Conservation (phyloP, 2,797 vertebrate species). For the Melanotaenia parkinsoni region DNA sequence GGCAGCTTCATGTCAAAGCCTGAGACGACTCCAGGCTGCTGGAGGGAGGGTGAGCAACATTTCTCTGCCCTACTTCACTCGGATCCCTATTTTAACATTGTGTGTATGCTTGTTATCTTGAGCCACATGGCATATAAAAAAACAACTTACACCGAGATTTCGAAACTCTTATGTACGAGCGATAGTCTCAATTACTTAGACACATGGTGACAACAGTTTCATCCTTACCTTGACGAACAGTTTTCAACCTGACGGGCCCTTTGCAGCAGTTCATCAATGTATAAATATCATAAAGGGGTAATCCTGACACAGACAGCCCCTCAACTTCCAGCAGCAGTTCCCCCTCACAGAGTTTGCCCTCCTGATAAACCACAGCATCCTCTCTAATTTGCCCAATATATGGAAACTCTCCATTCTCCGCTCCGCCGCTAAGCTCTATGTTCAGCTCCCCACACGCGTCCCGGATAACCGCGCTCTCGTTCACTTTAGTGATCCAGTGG, state of each 20-base stretch:
- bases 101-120: conserved; percentile 15
- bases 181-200: neutral
- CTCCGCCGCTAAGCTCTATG: conserved; percentile 88
- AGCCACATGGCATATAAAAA: conserved; percentile 43
- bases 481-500: conserved; percentile 91
- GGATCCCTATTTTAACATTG: conserved; percentile 31
- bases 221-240: conserved; percentile 90
- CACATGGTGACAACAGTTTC: neutral
- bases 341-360: conserved; percentile 81
- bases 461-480: conserved; percentile 82
- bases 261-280: conserved; percentile 86
- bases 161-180: neutral
- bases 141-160: conserved; percentile 27
- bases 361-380: conserved; percentile 74
- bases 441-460: conserved; percentile 83
- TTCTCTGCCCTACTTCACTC: conserved; percentile 43
- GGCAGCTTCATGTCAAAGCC: conserved; percentile 60
- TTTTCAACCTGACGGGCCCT: conserved; percentile 86
- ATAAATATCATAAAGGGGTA: conserved; percentile 91
- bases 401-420: conserved; percentile 91
- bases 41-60: conserved; percentile 46
- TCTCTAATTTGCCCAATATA: conserved; percentile 81
- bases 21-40: conserved; percentile 50
- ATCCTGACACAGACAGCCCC: conserved; percentile 89
- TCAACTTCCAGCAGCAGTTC: conserved; percentile 92